Evolutionary conservation across 2,797 vertebrate species (phyloP), one percentile per base, ranked within the genome.

Genomic region (Tenualosa thibaudeaui): DNA sequence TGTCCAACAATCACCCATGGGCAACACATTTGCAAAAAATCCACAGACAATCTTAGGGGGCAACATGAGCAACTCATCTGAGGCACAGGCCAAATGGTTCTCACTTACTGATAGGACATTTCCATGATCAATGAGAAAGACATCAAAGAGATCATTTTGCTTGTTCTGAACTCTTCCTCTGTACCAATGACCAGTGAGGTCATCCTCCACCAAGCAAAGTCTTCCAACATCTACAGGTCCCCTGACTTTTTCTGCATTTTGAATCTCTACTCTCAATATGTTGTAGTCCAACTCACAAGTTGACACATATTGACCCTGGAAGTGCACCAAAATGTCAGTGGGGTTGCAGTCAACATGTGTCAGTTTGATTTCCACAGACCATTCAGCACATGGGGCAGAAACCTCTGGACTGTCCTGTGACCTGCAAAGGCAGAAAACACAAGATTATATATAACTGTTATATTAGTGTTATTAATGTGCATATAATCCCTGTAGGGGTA

Each of bases 161-260:
- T 91, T 95, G 85, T 93, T 93, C 85, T 97, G 90, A 87, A 98
- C 93, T 95, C 95, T 95, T 93, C 97, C 97, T 95, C 98, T 96
- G 87, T 96, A 96, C 98, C 98, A 99, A 83, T 85, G 93, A 84
- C 94, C 95, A 87, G 93, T 93, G 13, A 88, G 82, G 26, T 90
- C 75, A 86, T 99, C 97, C 94, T 99, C 95, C 24, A 97, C 97
- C 17, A 99, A 95, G 89, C 97, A 99, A 85, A 94, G 93, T 56
- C 95, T 95, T 82, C 96, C 96, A 3, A 96, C 4, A 1, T 85
- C 90, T 87, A 97, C 75, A 1, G 88, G 88, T 53, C 82, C 89
- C 87, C 91, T 91, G 1, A 86, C 92, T 94, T 99, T 98, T 68
- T 92, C 90, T 0, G 88, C 84, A 83, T 94, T 95, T 10, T 98